Evolutionary conservation across 2,797 vertebrate genomes (phyloP), one percentile per base, ranked within the genome.

Genomic region (Arrhamphus sclerolepis): DNA sequence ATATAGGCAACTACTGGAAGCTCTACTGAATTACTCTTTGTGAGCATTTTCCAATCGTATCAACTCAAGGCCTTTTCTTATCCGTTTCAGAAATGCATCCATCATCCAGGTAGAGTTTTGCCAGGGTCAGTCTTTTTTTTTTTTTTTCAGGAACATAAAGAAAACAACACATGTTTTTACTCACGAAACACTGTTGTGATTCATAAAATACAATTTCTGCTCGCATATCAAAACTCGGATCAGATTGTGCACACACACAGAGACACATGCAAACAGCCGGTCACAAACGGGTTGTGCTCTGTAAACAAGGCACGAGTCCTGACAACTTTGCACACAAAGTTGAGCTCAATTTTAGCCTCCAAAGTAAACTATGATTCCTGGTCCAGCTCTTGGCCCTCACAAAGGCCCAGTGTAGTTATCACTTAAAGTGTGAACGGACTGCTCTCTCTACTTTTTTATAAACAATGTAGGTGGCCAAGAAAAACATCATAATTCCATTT

Each of bases 341-440:
- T 80, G 64, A 78, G 82, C 74, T 90, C 77, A 78, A 79, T 83
- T 78, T 87, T 63, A 83, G 83, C 78, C 83, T 91, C 90, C 90
- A 92, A 91, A 88, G 81, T 91, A 92, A 92, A 91, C 87, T 20
- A 66, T 49, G 28, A 8, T 10, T 64, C 55, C 70, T 50, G 78
- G 66, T 85, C 85, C 80, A 73, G 76, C 79, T 49, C 81, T 73
- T 63, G 73, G 74, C 68, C 79, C 79, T 85, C 85, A 91, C 91
- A 92, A 90, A 91, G 90, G 70, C 82, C 73, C 85, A 86, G 81
- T 92, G 90, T 93, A 90, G 88, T 92, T 92, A 92, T 92, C 92
- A 92, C 87, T 89, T 89, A 66, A 85, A 87, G 87, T 91, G 90
- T 91, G 89, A 93, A 92, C 75, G 75, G 75, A 83, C 86, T 64